Percentiles rank a stretch among this genome's conserved stretches.
Evolutionary conservation across 2,797 vertebrate genomes (phyloP).

Genomic region (Pangasius mekongensis): DNA sequence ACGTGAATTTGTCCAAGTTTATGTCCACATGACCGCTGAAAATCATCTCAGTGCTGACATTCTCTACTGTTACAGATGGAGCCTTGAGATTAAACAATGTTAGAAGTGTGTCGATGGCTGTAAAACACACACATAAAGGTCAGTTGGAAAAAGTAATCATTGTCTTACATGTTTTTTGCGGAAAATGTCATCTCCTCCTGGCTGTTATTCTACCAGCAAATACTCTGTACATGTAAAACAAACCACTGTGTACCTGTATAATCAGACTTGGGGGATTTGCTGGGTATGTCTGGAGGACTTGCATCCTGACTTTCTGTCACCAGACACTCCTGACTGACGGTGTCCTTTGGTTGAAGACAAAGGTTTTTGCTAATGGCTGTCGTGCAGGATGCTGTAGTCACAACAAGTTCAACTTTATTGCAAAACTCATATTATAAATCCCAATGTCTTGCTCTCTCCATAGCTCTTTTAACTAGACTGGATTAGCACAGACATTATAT

Average conservation of each 20-base stretch:
- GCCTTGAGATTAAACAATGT: conserved; percentile 41
- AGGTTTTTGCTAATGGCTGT: background rate
- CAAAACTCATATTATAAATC: background rate
- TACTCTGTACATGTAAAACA: background rate
- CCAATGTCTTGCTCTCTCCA: background rate
- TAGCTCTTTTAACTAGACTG: background rate
- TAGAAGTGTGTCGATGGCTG: conserved; percentile 48
- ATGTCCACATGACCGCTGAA: conserved; percentile 25
- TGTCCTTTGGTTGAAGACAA: background rate
- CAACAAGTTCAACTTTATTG: background rate
- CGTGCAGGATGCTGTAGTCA: background rate
- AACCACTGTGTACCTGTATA: background rate
- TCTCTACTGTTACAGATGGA: conserved; percentile 30
- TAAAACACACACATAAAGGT: conserved; percentile 33
- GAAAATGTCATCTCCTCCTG: background rate
- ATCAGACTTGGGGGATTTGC: background rate
- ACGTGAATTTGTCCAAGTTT: conserved; percentile 45
- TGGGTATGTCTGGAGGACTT: background rate
- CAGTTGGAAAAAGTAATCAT: background rate
- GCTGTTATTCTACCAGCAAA: background rate
- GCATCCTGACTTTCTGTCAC: background rate
- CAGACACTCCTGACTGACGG: background rate
- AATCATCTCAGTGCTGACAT: background rate
- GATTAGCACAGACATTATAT: background rate
- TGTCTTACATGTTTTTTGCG: background rate